Conservation (phyloP, 2,797 vertebrate species). For the Coluber constrictor region DNA sequence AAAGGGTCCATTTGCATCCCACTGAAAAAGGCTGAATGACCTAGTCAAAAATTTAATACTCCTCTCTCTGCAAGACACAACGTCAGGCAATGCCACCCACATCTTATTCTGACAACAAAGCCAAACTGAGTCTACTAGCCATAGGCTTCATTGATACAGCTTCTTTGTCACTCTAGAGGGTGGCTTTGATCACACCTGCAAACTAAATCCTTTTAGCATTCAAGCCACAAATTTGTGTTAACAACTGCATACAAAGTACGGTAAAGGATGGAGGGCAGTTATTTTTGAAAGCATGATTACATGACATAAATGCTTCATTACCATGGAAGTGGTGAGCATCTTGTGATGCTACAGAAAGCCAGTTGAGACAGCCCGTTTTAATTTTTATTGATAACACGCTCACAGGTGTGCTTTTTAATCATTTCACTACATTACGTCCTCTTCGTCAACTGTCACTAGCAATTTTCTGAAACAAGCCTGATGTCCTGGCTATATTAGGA, state of each 20-base stretch:
- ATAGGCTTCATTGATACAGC: neutral
- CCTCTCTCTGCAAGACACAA: neutral
- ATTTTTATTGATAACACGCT: slow-evolving; percentile 68
- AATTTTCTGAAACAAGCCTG: slow-evolving; percentile 57
- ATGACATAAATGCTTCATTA: slow-evolving; percentile 51
- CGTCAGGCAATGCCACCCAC: neutral
- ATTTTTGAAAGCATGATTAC: slow-evolving; percentile 45
- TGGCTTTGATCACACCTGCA: slow-evolving; percentile 34
- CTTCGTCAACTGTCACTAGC: slow-evolving; percentile 62
- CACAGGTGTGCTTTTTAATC: slow-evolving; percentile 66
- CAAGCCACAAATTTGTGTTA: slow-evolving; percentile 41
- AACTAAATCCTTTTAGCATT: slow-evolving; percentile 47
- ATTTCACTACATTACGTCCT: slow-evolving; percentile 50
- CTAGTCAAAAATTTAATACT: neutral
- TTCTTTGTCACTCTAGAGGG: neutral
- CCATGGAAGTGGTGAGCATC: slow-evolving; percentile 42
- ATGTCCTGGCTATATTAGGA: slow-evolving; percentile 38
- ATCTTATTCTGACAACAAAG: neutral
- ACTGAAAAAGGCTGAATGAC: neutral
- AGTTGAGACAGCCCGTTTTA: slow-evolving; percentile 55
- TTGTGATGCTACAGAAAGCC: slow-evolving; percentile 47
- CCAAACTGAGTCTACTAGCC: neutral
- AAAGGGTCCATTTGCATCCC: neutral
- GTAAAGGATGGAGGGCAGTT: slow-evolving; percentile 22
- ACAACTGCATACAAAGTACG: slow-evolving; percentile 34